Evolutionary conservation across 2,888 invertebrate species (phyloP), one percentile per base, ranked within the genome.

Genomic region (Lepidochitona cinerea): DNA sequence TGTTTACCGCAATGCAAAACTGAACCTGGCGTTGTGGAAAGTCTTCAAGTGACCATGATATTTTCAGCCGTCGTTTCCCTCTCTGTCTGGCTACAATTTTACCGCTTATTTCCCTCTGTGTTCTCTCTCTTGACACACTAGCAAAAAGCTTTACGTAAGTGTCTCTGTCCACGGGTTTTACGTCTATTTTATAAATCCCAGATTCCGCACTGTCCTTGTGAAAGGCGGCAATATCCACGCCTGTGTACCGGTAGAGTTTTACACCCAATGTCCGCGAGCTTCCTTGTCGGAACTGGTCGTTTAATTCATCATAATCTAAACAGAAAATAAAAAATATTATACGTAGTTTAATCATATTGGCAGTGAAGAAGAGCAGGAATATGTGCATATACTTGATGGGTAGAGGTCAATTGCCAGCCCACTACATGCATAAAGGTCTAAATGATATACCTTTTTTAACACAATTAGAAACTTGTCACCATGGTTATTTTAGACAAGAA

Each of bases 1-100:
- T 89, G 85, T 92, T 93, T 41, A 93, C 89, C 23, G 92, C 91
- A 29, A 93, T 87, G 83, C 93, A 93, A 84, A 93, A 93, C 77
- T 88, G 84, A 23, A 85, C 49, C 0, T 75, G 68, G 2, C 77
- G 75, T 0, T 74, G 76, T 23, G 70, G 67, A 26, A 37, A 29
- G 23, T 74, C 59, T 37, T 78, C 72, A 5, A 77, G 78, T 73
- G 9, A 81, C 78, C 23, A 73, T 53, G 59, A 83, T 75, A 70
- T 79, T 73, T 36, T 75, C 73, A 41, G 74, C 65, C 37, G 70
- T 77, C 41, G 75, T 68, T n/a, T 78, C 71, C 29, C 72, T 67
- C 36, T 70, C 71, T 59, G 59, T 29, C 32, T 18, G 26, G 29
- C 59, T 29, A 23, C 26, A 23, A 59, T 14, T 14, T 29, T 23